A percentile compares a stretch with the other conserved stretches of the same genome.
Conservation (phyloP, 2,113 vertebrate species). For the Ochotona curzoniae region DNA sequence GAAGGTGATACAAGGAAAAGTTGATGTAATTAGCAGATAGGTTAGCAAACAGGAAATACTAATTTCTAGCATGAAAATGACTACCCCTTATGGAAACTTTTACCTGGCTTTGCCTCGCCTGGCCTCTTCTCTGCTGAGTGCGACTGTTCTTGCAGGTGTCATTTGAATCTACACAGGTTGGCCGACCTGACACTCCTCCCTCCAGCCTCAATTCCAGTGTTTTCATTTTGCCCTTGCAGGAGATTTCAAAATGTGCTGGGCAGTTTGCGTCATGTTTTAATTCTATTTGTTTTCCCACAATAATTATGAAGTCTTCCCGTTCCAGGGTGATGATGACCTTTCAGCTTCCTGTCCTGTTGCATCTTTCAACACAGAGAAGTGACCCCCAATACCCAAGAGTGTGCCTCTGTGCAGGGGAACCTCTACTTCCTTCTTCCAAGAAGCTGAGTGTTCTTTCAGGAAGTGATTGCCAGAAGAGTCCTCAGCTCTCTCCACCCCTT, state of each 20-base stretch:
- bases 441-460: neutral
- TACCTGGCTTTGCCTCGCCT: neutral
- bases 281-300: no score
- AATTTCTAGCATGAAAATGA: conserved; percentile 31
- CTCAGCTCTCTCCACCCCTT: neutral
- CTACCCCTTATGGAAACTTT: conserved; percentile 1
- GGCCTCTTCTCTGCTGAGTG: neutral
- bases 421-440: conserved; percentile 38
- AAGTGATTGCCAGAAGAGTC: neutral
- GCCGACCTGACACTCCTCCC: neutral
- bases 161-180: neutral
- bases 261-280: no score
- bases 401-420: neutral
- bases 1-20: neutral
- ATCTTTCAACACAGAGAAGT: neutral
- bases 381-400: neutral
- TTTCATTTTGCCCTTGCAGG: neutral
- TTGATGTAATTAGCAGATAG: neutral
- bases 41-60: conserved; percentile 50
- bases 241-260: no score
- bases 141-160: neutral
- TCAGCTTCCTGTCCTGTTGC: neutral
- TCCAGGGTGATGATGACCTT: neutral
- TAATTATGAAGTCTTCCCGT: neutral
- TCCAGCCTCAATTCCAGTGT: neutral